Conservation (phyloP, 2,888 invertebrate genomes). For the Drosophila niveifrons region DNA sequence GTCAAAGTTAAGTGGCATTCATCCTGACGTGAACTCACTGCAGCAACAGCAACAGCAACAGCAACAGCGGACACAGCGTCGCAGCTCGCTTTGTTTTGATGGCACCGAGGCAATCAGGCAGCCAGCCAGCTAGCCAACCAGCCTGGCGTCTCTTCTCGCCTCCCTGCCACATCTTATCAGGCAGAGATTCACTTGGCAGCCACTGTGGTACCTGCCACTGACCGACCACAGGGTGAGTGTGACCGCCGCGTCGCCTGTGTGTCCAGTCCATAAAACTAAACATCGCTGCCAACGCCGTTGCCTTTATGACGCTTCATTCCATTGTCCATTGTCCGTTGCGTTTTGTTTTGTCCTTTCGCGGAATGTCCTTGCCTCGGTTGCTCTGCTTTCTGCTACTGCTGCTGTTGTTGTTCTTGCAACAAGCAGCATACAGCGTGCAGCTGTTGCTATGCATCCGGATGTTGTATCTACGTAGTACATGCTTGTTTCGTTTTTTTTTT, state of each 20-base stretch:
- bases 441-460: constrained; percentile 41
- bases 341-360: constrained; percentile 43
- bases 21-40: constrained; percentile 41
- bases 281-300: constrained; percentile 32
- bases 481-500: constrained; percentile 1
- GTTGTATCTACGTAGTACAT: constrained; percentile 22
- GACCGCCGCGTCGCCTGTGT: constrained; percentile 15
- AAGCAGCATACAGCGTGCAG: constrained; percentile 27
- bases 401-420: constrained; percentile 12
- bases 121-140: constrained; percentile 20
- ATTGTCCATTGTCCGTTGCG: constrained; percentile 34
- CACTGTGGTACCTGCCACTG: constrained; percentile 20
- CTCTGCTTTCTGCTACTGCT: constrained; percentile 8
- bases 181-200: constrained; percentile 27
- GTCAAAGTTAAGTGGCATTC: constrained; percentile 74
- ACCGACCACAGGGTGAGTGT: constrained; percentile 6
- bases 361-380: constrained; percentile 22
- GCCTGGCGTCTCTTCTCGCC: constrained; percentile 23
- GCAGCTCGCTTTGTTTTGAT: constrained; percentile 52
- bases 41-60: not conserved
- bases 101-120: constrained; percentile 61
- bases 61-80: constrained; percentile 1
- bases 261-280: constrained; percentile 47
- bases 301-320: constrained; percentile 44
- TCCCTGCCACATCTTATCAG: constrained; percentile 36